Conservation (phyloP, 2,888 invertebrate species). For the Oasisia sp. region DNA sequence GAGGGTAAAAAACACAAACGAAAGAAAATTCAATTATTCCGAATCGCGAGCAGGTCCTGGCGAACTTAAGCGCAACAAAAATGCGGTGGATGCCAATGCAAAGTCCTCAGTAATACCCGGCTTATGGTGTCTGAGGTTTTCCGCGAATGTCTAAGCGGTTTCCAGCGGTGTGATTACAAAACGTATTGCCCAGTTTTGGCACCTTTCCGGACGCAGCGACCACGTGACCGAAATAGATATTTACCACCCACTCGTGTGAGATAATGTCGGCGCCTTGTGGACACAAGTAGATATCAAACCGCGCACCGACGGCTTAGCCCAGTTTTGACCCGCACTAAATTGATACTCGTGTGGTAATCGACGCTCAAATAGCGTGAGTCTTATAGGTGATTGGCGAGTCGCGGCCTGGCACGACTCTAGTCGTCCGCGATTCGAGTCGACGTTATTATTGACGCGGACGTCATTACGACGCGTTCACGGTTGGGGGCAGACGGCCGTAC, state of each 20-base stretch:
- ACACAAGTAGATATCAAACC: slow-evolving; percentile 23
- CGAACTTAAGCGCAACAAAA: neutral
- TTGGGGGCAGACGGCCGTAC: slow-evolving; percentile 14
- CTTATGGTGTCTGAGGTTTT: slow-evolving; percentile 20
- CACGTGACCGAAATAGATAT: slow-evolving; percentile 20
- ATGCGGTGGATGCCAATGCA: neutral
- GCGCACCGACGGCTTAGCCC: slow-evolving; percentile 20
- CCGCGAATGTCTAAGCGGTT: neutral
- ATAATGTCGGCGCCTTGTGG: neutral
- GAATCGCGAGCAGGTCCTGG: slow-evolving; percentile 1
- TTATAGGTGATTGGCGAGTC: neutral
- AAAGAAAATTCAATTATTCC: slow-evolving; percentile 17
- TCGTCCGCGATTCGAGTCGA: neutral
- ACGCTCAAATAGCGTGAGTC: slow-evolving; percentile 1
- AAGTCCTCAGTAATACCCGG: neutral
- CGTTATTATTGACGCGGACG: slow-evolving; percentile 1
- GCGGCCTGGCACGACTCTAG: slow-evolving; percentile 18
- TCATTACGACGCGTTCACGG: slow-evolving; percentile 20
- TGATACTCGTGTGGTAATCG: slow-evolving; percentile 22
- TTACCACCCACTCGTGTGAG: slow-evolving; percentile 24
- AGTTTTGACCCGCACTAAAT: slow-evolving; percentile 24
- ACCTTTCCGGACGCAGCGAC: neutral
- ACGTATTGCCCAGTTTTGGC: neutral
- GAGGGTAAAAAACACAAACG: neutral
- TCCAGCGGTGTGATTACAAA: neutral